These are phyloP conservation scores for Aspidapion aeneum DNA, from an alignment of 2,888 invertebrate species.

Conservation along the genomic window DNA sequence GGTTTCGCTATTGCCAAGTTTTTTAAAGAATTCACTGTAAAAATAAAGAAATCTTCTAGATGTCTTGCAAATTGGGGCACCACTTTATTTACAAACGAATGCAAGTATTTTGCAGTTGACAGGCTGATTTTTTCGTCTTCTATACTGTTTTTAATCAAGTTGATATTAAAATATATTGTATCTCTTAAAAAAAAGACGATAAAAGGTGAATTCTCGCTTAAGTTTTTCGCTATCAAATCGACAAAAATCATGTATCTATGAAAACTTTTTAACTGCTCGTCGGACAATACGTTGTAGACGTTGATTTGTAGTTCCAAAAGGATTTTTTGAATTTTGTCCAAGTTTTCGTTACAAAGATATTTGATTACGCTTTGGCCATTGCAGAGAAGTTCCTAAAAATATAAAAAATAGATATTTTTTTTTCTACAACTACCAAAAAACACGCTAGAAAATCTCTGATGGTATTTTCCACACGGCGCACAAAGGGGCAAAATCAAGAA, in stretches of 20 bases:
- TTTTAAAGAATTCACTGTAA: constrained; percentile 54
- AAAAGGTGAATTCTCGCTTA: constrained; percentile 41
- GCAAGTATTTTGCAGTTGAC: constrained; percentile 46
- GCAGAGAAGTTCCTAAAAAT: constrained; percentile 42
- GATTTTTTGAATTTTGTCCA: constrained; percentile 35
- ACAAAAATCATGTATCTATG: constrained; percentile 54
- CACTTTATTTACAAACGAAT: constrained; percentile 46
- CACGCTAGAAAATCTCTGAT: no score
- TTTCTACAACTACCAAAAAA: no score
- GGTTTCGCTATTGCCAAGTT: constrained; percentile 33
- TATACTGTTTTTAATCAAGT: constrained; percentile 48
- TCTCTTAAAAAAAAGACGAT: constrained; percentile 56
- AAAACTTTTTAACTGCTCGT: constrained; percentile 54
- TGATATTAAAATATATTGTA: constrained; percentile 52
- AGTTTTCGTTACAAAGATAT: constrained; percentile 21
- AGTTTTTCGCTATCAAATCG: constrained; percentile 46
- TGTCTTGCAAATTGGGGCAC: constrained; percentile 47
- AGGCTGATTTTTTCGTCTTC: constrained; percentile 38
- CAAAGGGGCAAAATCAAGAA: no score
- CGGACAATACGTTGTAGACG: constrained; percentile 54
- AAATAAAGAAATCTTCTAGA: constrained; percentile 51
- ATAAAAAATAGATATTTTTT: constrained; percentile 42
- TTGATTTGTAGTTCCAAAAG: constrained; percentile 42
- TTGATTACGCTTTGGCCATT: constrained; percentile 23
- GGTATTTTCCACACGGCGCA: no score